Percentiles rank a stretch among this genome's conserved stretches.
phyloP scores from a whole-genome alignment of 2,888 invertebrate species.

The Mythimna impura region DNA sequence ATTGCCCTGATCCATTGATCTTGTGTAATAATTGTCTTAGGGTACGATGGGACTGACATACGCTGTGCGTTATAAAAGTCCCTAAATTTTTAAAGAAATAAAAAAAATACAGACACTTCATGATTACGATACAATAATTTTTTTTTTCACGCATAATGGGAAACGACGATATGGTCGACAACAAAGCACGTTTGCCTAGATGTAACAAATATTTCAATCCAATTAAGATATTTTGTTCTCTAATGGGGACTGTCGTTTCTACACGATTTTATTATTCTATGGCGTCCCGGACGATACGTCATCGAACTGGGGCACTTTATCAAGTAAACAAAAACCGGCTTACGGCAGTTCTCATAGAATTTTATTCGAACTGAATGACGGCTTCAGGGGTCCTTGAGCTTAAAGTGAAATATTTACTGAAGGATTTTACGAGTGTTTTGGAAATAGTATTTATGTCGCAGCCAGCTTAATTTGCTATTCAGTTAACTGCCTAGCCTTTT shows the following conservation, averaged over 20 bases:
- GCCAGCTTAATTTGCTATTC: too few relatives aligned
- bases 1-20: too few relatives aligned
- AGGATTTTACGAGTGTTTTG: not conserved
- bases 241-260: not conserved
- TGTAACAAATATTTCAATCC: not conserved
- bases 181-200: too few relatives aligned
- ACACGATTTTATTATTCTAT: not conserved
- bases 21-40: too few relatives aligned
- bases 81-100: too few relatives aligned
- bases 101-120: too few relatives aligned
- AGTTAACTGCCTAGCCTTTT: too few relatives aligned
- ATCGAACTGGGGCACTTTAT: conserved; percentile 68
- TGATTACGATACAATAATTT: too few relatives aligned
- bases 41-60: too few relatives aligned
- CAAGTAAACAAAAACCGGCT: conserved; percentile 69
- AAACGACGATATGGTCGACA: too few relatives aligned
- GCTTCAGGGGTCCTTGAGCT: conserved; percentile 33
- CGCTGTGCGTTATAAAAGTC: too few relatives aligned
- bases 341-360: conserved; percentile 65
- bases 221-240: not conserved
- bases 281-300: conserved; percentile 30
- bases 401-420: not conserved
- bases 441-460: not conserved
- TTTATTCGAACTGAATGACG: conserved; percentile 60
- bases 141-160: too few relatives aligned